These are phyloP conservation scores for Drosophila watanabei DNA, from an alignment of 1,140 invertebrate genomes.

Conservation along the genomic window DNA sequence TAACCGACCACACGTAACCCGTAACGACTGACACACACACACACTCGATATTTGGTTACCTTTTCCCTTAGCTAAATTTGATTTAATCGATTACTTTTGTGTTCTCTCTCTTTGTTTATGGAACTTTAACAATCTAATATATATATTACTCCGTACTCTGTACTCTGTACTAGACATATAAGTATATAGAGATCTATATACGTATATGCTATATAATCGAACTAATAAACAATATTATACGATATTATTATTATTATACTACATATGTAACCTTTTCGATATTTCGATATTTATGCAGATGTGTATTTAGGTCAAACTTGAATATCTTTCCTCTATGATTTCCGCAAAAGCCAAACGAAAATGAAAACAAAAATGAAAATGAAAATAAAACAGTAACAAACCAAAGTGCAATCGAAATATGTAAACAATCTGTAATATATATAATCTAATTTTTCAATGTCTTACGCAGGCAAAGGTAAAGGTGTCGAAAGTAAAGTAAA, in stretches of 20 bases:
- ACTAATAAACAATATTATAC: slow-evolving; percentile 43
- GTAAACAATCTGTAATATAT: slow-evolving; percentile 33
- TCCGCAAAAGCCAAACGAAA: slow-evolving; percentile 47
- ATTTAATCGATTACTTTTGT: not conserved
- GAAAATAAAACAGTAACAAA: slow-evolving; percentile 71
- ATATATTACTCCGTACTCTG: slow-evolving; percentile 27
- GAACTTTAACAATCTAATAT: slow-evolving; percentile 10
- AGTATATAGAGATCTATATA: slow-evolving; percentile 59
- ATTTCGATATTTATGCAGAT: slow-evolving; percentile 66
- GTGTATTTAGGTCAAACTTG: slow-evolving; percentile 74
- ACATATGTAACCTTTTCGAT: slow-evolving; percentile 75
- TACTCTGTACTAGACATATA: slow-evolving; percentile 49
- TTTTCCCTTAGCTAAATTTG: slow-evolving; percentile 29
- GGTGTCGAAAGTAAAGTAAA: slow-evolving; percentile 9
- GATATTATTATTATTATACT: slow-evolving; percentile 40
- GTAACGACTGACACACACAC: slow-evolving; percentile 24
- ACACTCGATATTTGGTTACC: slow-evolving; percentile 31
- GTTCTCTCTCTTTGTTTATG: slow-evolving; percentile 7
- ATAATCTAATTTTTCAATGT: too few species aligned
- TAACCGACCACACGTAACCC: slow-evolving; percentile 19
- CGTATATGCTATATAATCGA: slow-evolving; percentile 71
- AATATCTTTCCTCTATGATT: slow-evolving; percentile 67
- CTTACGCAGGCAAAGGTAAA: slow-evolving; percentile 31
- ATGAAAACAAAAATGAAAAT: slow-evolving; percentile 9
- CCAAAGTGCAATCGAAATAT: slow-evolving; percentile 60